These are phyloP conservation scores for Hipposideros larvatus DNA, from an alignment of 2,797 vertebrate species.

Conservation along the genomic window DNA sequence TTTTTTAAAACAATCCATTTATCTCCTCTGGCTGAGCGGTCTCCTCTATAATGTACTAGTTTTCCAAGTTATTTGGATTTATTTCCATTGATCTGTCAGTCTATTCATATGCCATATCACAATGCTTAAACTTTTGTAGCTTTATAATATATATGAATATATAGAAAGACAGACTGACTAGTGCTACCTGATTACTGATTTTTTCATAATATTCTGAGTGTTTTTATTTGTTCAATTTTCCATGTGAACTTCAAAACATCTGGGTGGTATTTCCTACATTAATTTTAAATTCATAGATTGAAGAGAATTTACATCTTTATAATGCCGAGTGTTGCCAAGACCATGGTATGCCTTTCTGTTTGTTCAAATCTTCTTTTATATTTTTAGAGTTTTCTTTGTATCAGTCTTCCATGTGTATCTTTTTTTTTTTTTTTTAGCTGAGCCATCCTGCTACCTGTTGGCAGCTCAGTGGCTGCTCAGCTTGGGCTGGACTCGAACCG, in stretches of 20 bases:
- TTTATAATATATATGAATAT: background rate
- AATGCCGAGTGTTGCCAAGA: background rate
- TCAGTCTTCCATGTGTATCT: background rate
- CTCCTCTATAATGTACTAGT: background rate
- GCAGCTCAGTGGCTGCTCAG: too few relatives aligned
- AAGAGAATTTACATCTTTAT: background rate
- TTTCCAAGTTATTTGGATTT: background rate
- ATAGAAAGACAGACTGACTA: background rate
- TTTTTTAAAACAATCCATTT: background rate
- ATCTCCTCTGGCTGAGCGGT: background rate
- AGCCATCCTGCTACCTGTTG: too few relatives aligned
- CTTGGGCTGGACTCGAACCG: too few relatives aligned
- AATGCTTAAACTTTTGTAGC: background rate
- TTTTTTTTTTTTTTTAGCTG: background rate
- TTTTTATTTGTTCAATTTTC: background rate
- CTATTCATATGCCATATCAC: background rate
- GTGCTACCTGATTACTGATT: background rate
- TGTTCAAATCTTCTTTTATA: background rate
- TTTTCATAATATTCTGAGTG: background rate
- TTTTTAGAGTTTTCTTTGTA: constrained; percentile 2
- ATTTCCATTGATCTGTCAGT: background rate
- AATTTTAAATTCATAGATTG: background rate
- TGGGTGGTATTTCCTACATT: background rate
- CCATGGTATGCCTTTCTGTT: background rate
- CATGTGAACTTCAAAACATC: background rate